These are phyloP conservation scores for Jordanella pulchra DNA, from an alignment of 2,797 vertebrate genomes.

Conservation along the genomic window DNA sequence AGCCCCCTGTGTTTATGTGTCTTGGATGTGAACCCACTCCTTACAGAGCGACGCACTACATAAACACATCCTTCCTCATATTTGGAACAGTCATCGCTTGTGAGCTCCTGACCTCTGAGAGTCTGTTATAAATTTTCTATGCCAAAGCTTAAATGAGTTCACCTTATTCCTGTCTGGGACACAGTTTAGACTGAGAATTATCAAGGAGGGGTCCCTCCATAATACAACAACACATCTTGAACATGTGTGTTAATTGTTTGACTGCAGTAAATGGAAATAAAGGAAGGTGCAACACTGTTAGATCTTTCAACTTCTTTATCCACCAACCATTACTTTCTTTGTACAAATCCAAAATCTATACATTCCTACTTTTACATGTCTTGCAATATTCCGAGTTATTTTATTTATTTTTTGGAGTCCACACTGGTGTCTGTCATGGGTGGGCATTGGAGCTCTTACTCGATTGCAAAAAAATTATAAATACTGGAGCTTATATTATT, in stretches of 20 bases:
- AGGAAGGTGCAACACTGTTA: not conserved
- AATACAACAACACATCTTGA: slow-evolving; percentile 42
- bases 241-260: slow-evolving; percentile 40
- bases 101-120: slow-evolving; percentile 35
- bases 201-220: slow-evolving; percentile 32
- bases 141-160: slow-evolving; percentile 25
- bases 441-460: not conserved
- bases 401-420: slow-evolving; percentile 20
- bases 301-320: not conserved
- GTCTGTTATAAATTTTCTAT: slow-evolving; percentile 56
- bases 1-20: slow-evolving; percentile 44
- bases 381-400: not conserved
- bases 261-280: not conserved
- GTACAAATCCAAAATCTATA: not conserved
- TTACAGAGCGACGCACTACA: slow-evolving; percentile 42
- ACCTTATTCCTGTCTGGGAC: slow-evolving; percentile 29
- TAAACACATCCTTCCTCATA: slow-evolving; percentile 53
- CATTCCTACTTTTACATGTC: not conserved
- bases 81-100: slow-evolving; percentile 26
- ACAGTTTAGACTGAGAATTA: slow-evolving; percentile 26
- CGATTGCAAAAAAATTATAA: slow-evolving; percentile 3
- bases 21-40: slow-evolving; percentile 40
- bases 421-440: not conserved
- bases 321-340: not conserved
- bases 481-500: not conserved